phyloP scores from a whole-genome alignment of 2,888 invertebrate species.

The Mellilla xanthometata region DNA sequence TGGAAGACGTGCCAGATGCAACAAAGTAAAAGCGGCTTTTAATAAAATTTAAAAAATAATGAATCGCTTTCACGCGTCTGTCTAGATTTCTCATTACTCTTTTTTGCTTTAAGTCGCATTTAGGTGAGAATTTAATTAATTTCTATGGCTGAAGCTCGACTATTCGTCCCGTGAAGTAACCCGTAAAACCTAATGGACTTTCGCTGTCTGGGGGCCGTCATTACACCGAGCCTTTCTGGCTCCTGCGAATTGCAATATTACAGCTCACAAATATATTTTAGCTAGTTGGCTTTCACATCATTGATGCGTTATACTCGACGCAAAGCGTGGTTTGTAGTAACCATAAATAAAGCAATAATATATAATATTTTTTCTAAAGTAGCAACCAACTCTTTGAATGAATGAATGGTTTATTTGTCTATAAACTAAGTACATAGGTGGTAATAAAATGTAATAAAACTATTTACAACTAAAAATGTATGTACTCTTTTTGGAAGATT shows the following conservation, averaged over 20 bases:
- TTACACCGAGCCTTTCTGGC: slow-evolving; percentile 58
- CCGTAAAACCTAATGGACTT: slow-evolving; percentile 81
- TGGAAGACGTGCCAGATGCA: slow-evolving; percentile 2
- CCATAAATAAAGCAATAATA: no score
- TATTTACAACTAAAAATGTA: no score
- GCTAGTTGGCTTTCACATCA: slow-evolving; percentile 28
- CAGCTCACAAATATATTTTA: slow-evolving; percentile 48
- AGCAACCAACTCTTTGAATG: no score
- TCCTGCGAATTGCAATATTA: slow-evolving; percentile 59
- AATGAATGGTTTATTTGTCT: no score
- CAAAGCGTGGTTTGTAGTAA: slow-evolving; percentile 1
- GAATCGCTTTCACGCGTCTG: slow-evolving; percentile 21
- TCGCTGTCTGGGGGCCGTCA: slow-evolving; percentile 72
- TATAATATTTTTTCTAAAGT: no score
- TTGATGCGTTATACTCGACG: slow-evolving; percentile 3
- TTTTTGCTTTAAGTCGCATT: slow-evolving; percentile 51
- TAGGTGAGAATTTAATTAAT: slow-evolving; percentile 76
- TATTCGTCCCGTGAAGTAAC: slow-evolving; percentile 68
- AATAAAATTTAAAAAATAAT: slow-evolving; percentile 19
- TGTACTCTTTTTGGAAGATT: no score
- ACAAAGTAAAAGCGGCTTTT: slow-evolving; percentile 8
- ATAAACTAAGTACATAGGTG: no score
- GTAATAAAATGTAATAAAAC: no score
- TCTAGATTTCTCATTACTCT: slow-evolving; percentile 43
- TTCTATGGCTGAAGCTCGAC: slow-evolving; percentile 63